Conservation (phyloP, 2,888 invertebrate genomes). For the Norana najaformis region DNA sequence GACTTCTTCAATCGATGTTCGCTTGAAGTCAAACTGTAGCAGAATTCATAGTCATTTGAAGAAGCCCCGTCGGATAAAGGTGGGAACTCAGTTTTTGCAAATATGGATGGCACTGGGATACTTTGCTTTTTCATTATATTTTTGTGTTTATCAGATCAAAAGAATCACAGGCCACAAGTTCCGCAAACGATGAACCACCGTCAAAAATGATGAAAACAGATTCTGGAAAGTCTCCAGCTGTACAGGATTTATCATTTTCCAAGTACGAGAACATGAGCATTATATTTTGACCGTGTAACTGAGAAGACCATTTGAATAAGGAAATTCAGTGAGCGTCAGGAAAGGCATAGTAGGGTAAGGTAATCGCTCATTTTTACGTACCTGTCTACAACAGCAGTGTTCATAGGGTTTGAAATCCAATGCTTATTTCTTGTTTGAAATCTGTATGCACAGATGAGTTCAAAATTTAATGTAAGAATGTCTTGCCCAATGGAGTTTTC, state of each 20-base stretch:
- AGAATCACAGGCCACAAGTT: not conserved
- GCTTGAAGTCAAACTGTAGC: not conserved
- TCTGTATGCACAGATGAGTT: not conserved
- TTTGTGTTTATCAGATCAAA: not conserved
- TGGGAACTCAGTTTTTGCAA: not conserved
- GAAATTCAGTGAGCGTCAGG: not conserved
- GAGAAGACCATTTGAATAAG: not conserved
- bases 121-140: not conserved
- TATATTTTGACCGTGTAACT: not conserved
- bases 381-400: not conserved
- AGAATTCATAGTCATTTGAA: not conserved
- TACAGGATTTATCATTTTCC: constrained; percentile 19
- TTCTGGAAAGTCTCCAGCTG: not conserved
- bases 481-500: no score
- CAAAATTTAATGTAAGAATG: not conserved
- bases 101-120: not conserved
- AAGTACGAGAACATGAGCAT: not conserved
- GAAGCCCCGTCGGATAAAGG: no score
- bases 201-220: not conserved
- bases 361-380: not conserved
- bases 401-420: not conserved
- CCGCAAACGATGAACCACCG: not conserved
- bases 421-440: not conserved
- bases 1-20: not conserved
- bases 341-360: not conserved